phyloP scores from a whole-genome alignment of 1,140 invertebrate species.

The Trachymyrmex cornetzi region DNA sequence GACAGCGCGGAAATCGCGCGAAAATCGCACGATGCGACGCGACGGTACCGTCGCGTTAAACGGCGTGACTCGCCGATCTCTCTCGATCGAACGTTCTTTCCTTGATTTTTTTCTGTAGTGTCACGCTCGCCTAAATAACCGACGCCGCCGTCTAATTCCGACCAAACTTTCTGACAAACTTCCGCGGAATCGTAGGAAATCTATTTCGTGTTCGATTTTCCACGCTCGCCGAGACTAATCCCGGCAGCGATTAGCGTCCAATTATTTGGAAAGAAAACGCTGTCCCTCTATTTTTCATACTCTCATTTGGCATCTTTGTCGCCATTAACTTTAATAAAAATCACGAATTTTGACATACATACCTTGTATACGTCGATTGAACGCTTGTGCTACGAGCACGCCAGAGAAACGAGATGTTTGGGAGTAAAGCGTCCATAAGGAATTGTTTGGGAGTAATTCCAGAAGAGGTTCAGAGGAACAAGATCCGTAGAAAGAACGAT shows the following conservation, averaged over 20 bases:
- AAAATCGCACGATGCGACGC: neutral
- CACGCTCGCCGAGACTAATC: constrained; percentile 9
- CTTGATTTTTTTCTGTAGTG: constrained; percentile 35
- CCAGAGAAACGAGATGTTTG: constrained; percentile 10
- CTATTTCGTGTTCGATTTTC: neutral
- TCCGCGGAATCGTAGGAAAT: neutral
- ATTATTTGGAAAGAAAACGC: constrained; percentile 11
- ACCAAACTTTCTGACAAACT: constrained; percentile 42
- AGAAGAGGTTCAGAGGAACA: constrained; percentile 5
- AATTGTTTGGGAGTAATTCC: constrained; percentile 48
- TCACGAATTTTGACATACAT: neutral
- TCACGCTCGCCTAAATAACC: constrained; percentile 27
- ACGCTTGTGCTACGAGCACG: constrained; percentile 13
- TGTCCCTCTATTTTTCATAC: constrained; percentile 52
- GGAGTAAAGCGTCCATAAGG: constrained; percentile 19
- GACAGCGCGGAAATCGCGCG: constrained; percentile 54
- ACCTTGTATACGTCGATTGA: neutral
- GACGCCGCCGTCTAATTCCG: constrained; percentile 50
- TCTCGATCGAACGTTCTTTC: constrained; percentile 31
- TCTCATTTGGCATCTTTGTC: constrained; percentile 30
- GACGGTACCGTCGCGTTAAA: neutral
- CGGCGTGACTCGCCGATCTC: constrained; percentile 15
- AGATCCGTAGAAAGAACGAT: constrained; percentile 26
- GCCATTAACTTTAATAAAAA: constrained; percentile 9
- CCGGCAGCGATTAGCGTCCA: constrained; percentile 33